Base-by-base conservation (phyloP, 2,888 invertebrate genomes). In the Drosophila suboccidentalis region DNA sequence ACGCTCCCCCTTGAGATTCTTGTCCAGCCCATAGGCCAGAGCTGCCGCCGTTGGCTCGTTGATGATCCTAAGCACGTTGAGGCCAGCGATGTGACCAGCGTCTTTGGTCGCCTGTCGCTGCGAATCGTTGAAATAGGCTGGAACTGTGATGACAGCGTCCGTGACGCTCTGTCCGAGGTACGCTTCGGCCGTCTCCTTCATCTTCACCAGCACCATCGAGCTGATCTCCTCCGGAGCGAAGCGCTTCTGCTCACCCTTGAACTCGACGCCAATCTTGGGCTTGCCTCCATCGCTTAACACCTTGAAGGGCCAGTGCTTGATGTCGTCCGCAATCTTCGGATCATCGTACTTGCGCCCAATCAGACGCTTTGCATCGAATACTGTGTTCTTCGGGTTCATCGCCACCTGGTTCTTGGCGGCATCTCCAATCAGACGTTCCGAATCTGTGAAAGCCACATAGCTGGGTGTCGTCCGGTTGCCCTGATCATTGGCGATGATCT, bases 231-330 rank as follows among this genome's bases (percentile, higher is more conserved):
- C 98, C 0, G 94, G 97, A 93, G 95, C 97, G 94, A 98, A 98
- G 57, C 95, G 95, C 92, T 98, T 98, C 71, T 93, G 93, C 93
- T 98, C 98, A 49, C 97, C 97, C 92, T 97, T 98, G 94, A 97
- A 98, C 75, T 96, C 94, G 47, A 97, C 97, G 92, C 96, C 94
- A 80, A 97, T 96, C 93, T 96, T 97, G 72, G 97, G 97, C 93
- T 96, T 97, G 55, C 96, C 95, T 69, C 94, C 94, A 91, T 96
- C 96, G 92, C 94, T 96, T 89, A 96, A 93, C 8, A 98, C 97
- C 92, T 96, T 97, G 92, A 98, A 98, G 51, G 98, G 98, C 96
- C 98, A 98, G 93, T 97, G 97, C 93, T 98, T 97, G 95, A 98
- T 96, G 92, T 98, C 98, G 62, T 95, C 95, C 93, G 98, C 98